Evolutionary conservation across 2,113 vertebrate genomes (phyloP), one percentile per base, ranked within the genome.

Genomic region (Tautogolabrus adspersus): DNA sequence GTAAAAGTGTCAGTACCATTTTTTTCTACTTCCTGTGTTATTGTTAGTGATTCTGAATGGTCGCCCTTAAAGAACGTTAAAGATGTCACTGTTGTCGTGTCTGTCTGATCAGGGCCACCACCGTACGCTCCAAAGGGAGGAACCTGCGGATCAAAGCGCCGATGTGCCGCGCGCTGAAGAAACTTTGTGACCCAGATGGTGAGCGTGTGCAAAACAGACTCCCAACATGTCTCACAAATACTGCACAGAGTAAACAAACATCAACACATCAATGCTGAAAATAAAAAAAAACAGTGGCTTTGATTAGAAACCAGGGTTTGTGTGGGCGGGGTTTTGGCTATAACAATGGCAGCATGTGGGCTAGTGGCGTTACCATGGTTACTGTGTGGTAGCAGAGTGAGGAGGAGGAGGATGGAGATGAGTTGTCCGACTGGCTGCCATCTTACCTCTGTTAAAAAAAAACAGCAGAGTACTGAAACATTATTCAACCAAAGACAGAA

Each of bases 131-230:
- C 86, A 99, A 99, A 93, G 98, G 98, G 77, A 95, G 98, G 88
- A 99, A 99, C 90, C 90, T 99, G 61, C 94, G 97, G 22, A 99
- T 99, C 87, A 99, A 99, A 93, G 97, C 97, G 0, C 98, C 98
- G 0, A 99, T 99, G 98, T 99, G 98, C 83, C 94, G 97, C 6
- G 97, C 98, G 6, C 91, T 99, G 87, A 99, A 99, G 94, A 99
- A 97, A 78, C 96, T 99, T 54, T 99, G 98, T 21, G 98, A 99
- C 87, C 98, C 98, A 21, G 97, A 99, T 11, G 98, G 98, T 97
- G 91, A 88, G 96, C 91, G 11, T 40, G 7, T 19, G 26, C 34
- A n/a, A 55, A 47, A 42, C 21, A 54, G 21, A 52, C 34, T 15
- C 2, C 21, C 22, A 8, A 10, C 65, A 44, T 21, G 10, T 8